Base-by-base conservation (phyloP, 2,113 vertebrate species). In the Chloroceryle aenea region DNA sequence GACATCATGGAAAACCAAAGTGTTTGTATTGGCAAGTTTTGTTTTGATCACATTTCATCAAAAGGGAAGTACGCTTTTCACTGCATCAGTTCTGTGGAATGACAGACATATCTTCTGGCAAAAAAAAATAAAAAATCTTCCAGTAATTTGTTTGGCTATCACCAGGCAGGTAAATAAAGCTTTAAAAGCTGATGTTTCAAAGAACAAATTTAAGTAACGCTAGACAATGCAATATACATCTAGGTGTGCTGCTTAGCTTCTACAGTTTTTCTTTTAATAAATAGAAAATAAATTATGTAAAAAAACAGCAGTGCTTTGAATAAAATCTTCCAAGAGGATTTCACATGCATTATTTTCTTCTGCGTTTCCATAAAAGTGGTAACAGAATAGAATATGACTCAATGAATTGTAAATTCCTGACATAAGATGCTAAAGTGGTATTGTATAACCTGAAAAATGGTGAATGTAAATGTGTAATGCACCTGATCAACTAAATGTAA, bases 131-230 rank as follows among this genome's bases (percentile, higher is more conserved):
- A 61, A 61, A 83, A 73, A 38, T 34, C 8, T 80, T 50, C 30
- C 77, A 73, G n/a, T 94, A 76, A 93, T 97, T 96, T 96, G 73
- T 97, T 96, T 96, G 73, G 58, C 59, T 97, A 43, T 93, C 95
- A 88, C 58, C 30, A 81, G 48, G 56, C 63, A 97, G 59, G 85
- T 97, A 96, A 87, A 96, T 95, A 94, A 93, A 94, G 18, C 83
- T 92, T 93, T 79, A 90, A 97, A 93, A 96, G 82, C 87, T 96
- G 85, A 87, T 96, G 72, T 94, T 97, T 97, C 64, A 93, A 90
- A 56, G 50, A 74, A 77, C 9, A 87, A 63, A 87, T 87, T 85
- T 93, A 95, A 97, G 56, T 59, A 91, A 85, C 80, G 87, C 29
- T 86, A 92, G 82, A 63, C 72, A 92, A 88, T 86, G 52, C 90